Evolutionary conservation across 1,140 invertebrate species (phyloP).

Genomic region (Caenorhabditis latens): DNA sequence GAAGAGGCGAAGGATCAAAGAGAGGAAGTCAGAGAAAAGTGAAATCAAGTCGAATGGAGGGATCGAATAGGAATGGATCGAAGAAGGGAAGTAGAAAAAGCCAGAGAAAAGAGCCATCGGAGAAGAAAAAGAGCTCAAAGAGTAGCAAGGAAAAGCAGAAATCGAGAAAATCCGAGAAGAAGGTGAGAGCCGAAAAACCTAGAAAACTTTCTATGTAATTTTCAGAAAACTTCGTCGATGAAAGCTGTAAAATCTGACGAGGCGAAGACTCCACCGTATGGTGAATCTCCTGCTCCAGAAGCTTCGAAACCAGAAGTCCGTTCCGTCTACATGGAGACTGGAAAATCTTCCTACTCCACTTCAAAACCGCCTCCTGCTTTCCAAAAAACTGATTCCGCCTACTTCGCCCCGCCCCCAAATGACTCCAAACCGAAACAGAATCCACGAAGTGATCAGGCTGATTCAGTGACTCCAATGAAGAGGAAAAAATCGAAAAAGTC

Average conservation of each 20-base stretch:
- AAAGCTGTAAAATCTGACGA: not conserved
- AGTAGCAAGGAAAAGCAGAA: not conserved
- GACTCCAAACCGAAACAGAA: not conserved
- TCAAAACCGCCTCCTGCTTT: not conserved
- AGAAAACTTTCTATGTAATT: not conserved
- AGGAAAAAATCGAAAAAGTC: not conserved
- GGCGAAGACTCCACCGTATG: not conserved
- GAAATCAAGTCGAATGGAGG: too few species aligned
- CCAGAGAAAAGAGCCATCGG: not conserved
- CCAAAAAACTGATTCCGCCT: not conserved
- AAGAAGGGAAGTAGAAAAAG: not conserved
- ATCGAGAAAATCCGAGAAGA: not conserved
- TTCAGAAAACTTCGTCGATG: not conserved
- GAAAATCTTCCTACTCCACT: slow-evolving; percentile 1
- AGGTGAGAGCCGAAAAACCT: not conserved
- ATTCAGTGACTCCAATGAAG: not conserved
- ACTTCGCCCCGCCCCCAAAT: not conserved
- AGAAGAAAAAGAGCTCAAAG: not conserved
- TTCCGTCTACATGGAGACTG: not conserved
- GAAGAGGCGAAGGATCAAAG: too few species aligned
- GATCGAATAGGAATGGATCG: not conserved
- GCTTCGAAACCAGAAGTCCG: too few species aligned
- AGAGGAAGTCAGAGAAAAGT: too few species aligned
- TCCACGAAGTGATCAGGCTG: not conserved
- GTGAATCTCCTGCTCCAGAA: not conserved